Percentiles rank a stretch among this genome's conserved stretches.
Conservation (phyloP, 2,113 vertebrate species). For the Archilochus colubris region DNA sequence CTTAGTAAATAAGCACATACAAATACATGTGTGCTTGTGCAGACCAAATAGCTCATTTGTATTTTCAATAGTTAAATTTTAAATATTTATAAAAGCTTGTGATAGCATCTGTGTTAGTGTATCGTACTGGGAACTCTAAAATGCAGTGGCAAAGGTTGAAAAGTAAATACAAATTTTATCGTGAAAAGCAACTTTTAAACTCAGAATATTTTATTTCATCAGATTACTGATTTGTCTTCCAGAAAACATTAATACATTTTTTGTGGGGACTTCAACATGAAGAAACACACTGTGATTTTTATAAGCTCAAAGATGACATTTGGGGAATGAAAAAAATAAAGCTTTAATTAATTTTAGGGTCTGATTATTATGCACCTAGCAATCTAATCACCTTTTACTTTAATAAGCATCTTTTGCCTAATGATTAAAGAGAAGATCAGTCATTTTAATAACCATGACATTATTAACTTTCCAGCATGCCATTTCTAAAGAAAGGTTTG, state of each 20-base stretch:
- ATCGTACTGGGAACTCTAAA: background rate
- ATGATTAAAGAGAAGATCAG: conserved; percentile 57
- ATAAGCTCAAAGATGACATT: background rate
- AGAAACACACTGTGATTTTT: conserved; percentile 1
- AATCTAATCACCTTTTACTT: conserved; percentile 65
- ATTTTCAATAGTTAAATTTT: background rate
- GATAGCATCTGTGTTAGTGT: background rate
- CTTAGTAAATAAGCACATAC: background rate
- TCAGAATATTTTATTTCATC: conserved; percentile 1
- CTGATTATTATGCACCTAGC: conserved; percentile 55
- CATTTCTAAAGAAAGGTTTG: conserved; percentile 72
- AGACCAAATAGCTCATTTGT: background rate
- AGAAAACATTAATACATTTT: background rate
- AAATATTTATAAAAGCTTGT: background rate
- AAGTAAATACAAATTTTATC: background rate
- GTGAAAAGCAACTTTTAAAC: background rate
- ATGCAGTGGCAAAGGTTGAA: background rate
- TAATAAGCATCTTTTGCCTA: conserved; percentile 64
- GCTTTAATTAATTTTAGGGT: conserved; percentile 49
- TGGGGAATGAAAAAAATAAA: conserved; percentile 47
- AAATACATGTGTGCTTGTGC: background rate
- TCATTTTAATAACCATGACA: conserved; percentile 72
- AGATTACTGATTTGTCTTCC: background rate
- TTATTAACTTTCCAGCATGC: conserved; percentile 73
- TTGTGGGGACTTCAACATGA: background rate